A percentile compares a stretch with the other conserved stretches of the same genome.
These are phyloP conservation scores for Oryctes rhinoceros DNA, from an alignment of 1,140 invertebrate species.

Conservation along the genomic window DNA sequence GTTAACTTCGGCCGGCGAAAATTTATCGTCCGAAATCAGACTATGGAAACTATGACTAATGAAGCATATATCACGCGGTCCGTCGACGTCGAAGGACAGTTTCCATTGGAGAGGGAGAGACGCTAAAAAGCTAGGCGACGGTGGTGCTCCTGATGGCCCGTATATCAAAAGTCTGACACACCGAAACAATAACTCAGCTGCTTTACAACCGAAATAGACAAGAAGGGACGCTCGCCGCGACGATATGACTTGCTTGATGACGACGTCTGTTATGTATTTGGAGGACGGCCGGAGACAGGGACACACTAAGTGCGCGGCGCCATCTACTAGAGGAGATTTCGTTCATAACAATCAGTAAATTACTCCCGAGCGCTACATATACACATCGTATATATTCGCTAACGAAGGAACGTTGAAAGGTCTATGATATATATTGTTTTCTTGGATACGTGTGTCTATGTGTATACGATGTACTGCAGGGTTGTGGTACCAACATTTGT, in stretches of 20 bases:
- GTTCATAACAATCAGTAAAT: slow-evolving; percentile 10
- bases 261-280: slow-evolving; percentile 26
- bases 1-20: slow-evolving; percentile 34
- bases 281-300: slow-evolving; percentile 9
- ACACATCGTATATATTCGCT: background rate
- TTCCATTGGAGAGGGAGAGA: background rate
- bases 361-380: background rate
- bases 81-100: slow-evolving; percentile 31
- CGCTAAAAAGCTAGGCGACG: slow-evolving; percentile 42
- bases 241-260: slow-evolving; percentile 11
- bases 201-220: slow-evolving; percentile 61
- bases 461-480: no score
- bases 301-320: background rate
- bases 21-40: slow-evolving; percentile 40
- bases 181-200: slow-evolving; percentile 61
- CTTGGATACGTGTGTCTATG: no score
- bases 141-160: slow-evolving; percentile 56
- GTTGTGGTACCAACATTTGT: no score
- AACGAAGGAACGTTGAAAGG: background rate
- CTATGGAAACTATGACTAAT: slow-evolving; percentile 51
- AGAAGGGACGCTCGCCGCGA: slow-evolving; percentile 49
- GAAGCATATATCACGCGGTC: slow-evolving; percentile 54
- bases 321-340: background rate
- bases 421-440: no score
- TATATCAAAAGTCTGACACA: slow-evolving; percentile 60